phyloP scores from a whole-genome alignment of 2,888 invertebrate genomes.

The Mythimna ferrago region DNA sequence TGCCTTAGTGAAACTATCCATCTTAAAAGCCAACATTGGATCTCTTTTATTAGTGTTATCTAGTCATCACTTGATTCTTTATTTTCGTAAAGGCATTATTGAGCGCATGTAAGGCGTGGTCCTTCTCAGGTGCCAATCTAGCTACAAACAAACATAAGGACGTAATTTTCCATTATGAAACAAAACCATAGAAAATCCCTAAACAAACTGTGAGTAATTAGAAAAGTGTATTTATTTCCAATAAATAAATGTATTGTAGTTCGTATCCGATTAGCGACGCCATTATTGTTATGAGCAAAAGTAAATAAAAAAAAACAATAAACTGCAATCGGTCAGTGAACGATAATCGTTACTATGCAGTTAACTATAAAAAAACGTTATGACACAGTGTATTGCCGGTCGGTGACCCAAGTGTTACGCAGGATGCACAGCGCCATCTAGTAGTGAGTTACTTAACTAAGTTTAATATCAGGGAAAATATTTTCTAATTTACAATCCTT shows the following conservation, averaged over 20 bases:
- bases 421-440: constrained; percentile 77
- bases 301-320: constrained; percentile 72
- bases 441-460: constrained; percentile 54
- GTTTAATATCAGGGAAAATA: constrained; percentile 35
- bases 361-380: constrained; percentile 71
- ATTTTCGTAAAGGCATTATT: no score
- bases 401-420: constrained; percentile 56
- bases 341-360: constrained; percentile 74
- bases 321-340: constrained; percentile 77
- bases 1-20: no score
- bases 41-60: no score
- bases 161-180: neutral
- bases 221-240: constrained; percentile 17
- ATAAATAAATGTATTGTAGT: constrained; percentile 7
- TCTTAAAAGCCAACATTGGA: no score
- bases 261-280: constrained; percentile 35
- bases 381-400: constrained; percentile 62
- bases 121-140: neutral
- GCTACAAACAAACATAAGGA: constrained; percentile 9
- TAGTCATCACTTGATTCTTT: no score
- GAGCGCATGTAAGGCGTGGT: neutral
- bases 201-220: constrained; percentile 16
- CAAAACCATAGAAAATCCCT: constrained; percentile 12
- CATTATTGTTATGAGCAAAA: constrained; percentile 44
- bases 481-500: neutral